Percentiles rank a stretch among this genome's conserved stretches.
These are phyloP conservation scores for Rhynchomys soricoides DNA, from an alignment of 2,113 vertebrate species.

Conservation along the genomic window DNA sequence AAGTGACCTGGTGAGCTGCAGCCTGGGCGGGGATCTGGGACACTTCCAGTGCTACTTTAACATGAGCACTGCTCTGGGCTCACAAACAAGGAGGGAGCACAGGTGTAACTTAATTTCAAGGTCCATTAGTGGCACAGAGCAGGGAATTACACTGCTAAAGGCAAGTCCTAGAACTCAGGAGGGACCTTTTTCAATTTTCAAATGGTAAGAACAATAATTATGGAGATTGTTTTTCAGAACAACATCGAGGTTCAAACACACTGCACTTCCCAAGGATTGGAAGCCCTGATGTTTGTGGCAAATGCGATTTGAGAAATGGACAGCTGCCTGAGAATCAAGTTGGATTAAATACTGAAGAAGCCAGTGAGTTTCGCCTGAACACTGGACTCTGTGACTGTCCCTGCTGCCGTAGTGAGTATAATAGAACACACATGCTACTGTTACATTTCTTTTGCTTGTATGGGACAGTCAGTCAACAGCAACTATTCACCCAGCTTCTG, in stretches of 20 bases:
- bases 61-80: background rate
- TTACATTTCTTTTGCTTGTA: background rate
- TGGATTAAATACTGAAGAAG: background rate
- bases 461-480: background rate
- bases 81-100: slow-evolving; percentile 29
- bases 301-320: background rate
- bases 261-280: background rate
- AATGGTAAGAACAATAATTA: slow-evolving; percentile 62
- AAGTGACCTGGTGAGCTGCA: background rate
- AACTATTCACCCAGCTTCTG: background rate
- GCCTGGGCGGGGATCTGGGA: background rate
- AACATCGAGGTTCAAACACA: slow-evolving; percentile 48
- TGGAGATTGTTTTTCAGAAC: slow-evolving; percentile 44
- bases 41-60: background rate
- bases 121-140: slow-evolving; percentile 61
- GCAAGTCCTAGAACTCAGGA: slow-evolving; percentile 49
- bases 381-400: background rate
- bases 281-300: background rate
- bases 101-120: slow-evolving; percentile 68
- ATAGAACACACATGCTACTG: background rate
- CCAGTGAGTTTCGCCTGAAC: background rate
- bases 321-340: background rate
- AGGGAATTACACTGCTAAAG: slow-evolving; percentile 4
- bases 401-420: background rate
- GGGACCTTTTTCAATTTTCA: slow-evolving; percentile 63